Conservation (phyloP, 2,113 vertebrate species). For the Anas platyrhynchos region DNA sequence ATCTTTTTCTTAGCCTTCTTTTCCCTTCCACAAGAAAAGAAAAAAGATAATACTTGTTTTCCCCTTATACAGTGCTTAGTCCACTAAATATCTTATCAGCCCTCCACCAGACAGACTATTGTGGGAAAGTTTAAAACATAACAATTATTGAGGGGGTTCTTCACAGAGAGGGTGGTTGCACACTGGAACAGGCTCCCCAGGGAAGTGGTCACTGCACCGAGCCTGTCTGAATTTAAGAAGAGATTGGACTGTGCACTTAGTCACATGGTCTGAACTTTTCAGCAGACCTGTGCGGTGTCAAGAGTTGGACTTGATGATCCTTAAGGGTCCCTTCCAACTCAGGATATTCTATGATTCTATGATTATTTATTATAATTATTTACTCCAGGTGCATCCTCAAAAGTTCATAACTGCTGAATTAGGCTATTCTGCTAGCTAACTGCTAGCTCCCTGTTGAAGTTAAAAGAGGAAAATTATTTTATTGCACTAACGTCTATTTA, state of each 20-base stretch:
- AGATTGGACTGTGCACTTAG: too few species aligned
- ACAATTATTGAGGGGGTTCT: neutral
- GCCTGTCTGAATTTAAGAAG: too few species aligned
- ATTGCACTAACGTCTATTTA: neutral
- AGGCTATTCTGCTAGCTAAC: neutral
- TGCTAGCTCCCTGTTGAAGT: neutral
- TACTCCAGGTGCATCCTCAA: neutral
- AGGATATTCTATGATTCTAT: too few species aligned
- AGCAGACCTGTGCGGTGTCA: too few species aligned
- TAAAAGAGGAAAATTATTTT: neutral
- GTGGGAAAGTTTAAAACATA: neutral
- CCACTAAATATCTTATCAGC: neutral
- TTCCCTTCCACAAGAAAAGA: neutral
- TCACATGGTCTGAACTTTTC: too few species aligned
- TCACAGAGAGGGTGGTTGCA: too few species aligned
- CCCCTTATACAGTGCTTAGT: neutral
- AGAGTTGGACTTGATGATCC: too few species aligned
- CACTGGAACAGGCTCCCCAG: too few species aligned
- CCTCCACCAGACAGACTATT: neutral
- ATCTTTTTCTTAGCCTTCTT: neutral
- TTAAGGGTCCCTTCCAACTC: too few species aligned
- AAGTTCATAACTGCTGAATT: neutral
- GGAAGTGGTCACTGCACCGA: too few species aligned
- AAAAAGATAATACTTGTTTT: neutral
- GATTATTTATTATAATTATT: too few species aligned